Base-by-base conservation (phyloP, 2,113 vertebrate genomes). In the Catharus bicknelli region DNA sequence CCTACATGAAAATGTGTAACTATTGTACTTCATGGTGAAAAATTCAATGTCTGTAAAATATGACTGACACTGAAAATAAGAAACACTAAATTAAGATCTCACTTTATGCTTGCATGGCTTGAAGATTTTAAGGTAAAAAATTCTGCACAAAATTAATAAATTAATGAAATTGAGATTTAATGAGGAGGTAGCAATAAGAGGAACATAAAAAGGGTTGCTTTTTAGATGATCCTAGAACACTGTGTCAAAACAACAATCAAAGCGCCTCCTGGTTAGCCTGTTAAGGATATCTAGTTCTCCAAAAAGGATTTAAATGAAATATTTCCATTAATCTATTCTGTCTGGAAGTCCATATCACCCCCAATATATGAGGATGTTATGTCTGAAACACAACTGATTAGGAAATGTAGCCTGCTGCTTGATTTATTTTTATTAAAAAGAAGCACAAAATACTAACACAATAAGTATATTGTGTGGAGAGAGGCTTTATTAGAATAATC, bases 401-500 rank as follows among this genome's bases (percentile, higher is more conserved):
- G 69, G 36, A 94, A 74, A 81, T 77, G 84, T 26, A 91, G 58
- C 67, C 57, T 64, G 47, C 81, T 88, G 86, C 72, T 91, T 54
- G 2, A 11, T 93, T 93, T 96, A 83, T 93, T 95, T 91, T 94
- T 95, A 42, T 83, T 2, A 4, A 47, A 83, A 96, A 96, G 81
- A 83, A 95, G 90, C 85, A 90, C 73, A 78, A 94, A 96, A 96
- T 89, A 91, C 86, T 96, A 90, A 93, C 95, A 86, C 57, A 70
- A 36, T 47, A 63, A 70, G 40, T 50, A 67, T 70, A 53, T 72
- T 86, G 73, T 67, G 95, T 86, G 88, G 75, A 96, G 95, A 97
- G 77, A 95, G 78, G 66, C 90, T 97, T 92, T 95, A 89, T 97
- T 97, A 97, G 94, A 97, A 97, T 97, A 97, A 97, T 97, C 94